Evolutionary conservation across 2,113 vertebrate genomes (phyloP).

Genomic region (Ptilorrhoa leucosticta): DNA sequence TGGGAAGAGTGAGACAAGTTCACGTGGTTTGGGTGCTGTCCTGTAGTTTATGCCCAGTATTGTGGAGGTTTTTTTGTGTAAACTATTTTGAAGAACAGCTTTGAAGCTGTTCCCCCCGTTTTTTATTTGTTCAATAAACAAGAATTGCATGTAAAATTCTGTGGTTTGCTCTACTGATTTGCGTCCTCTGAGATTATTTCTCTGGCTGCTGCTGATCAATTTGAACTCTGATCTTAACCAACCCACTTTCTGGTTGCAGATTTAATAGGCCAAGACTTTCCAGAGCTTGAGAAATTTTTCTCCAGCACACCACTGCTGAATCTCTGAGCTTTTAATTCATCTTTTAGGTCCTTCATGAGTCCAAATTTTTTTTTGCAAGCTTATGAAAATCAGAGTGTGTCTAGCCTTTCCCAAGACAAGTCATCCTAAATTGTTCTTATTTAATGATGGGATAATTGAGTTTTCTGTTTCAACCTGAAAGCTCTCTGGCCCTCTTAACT

Average conservation of each 20-base stretch:
- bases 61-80: background rate
- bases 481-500: background rate
- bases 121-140: background rate
- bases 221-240: background rate
- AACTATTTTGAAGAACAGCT: background rate
- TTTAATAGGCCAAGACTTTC: background rate
- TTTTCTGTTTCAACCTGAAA: background rate
- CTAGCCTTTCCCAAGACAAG: background rate
- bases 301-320: background rate
- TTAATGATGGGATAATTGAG: background rate
- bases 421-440: background rate
- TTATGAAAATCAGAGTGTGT: background rate
- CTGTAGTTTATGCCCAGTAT: background rate
- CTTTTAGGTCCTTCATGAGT: background rate
- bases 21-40: rapidly evolving
- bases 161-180: background rate
- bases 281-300: background rate
- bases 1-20: background rate
- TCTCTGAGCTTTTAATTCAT: background rate
- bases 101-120: background rate
- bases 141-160: background rate
- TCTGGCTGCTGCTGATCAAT: background rate
- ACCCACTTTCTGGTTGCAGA: background rate
- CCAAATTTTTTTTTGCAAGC: background rate
- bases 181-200: background rate